These are phyloP conservation scores for Drosophila rhopaloa DNA, from an alignment of 1,140 invertebrate species.

Conservation along the genomic window DNA sequence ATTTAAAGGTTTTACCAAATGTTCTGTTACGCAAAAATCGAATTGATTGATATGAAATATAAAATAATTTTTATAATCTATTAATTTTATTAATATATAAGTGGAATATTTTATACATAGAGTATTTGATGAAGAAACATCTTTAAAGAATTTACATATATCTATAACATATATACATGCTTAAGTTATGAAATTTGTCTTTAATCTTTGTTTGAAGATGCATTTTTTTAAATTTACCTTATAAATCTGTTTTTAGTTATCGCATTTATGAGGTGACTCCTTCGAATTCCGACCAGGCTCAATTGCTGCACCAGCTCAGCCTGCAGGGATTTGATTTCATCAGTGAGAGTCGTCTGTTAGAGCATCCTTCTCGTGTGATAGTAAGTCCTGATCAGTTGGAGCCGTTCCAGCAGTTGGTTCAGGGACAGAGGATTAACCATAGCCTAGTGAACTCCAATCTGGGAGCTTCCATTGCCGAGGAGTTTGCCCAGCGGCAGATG, in stretches of 20 bases:
- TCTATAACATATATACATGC: too few relatives aligned
- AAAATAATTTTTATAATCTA: too few relatives aligned
- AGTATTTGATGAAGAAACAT: too few relatives aligned
- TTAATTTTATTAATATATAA: too few relatives aligned
- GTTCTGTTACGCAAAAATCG: too few relatives aligned
- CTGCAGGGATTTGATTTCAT: slow-evolving; percentile 65
- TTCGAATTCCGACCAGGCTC: slow-evolving; percentile 31
- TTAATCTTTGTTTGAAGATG: too few relatives aligned
- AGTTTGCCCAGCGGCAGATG: slow-evolving; percentile 55
- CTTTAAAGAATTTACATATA: too few relatives aligned
- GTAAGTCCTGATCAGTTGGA: slow-evolving; percentile 57
- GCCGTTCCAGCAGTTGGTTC: slow-evolving; percentile 47
- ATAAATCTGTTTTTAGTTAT: slow-evolving; percentile 46
- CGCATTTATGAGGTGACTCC: slow-evolving; percentile 71
- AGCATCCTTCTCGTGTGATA: slow-evolving; percentile 44
- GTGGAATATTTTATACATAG: too few relatives aligned
- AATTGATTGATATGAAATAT: too few relatives aligned
- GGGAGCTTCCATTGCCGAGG: slow-evolving; percentile 49
- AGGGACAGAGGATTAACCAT: slow-evolving; percentile 17
- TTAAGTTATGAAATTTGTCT: too few relatives aligned
- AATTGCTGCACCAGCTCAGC: slow-evolving; percentile 46
- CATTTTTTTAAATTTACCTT: too few relatives aligned
- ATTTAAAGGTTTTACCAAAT: too few relatives aligned
- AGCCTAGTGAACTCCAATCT: slow-evolving; percentile 57
- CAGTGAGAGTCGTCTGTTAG: slow-evolving; percentile 40